These are phyloP conservation scores for Psephotus haematonotus DNA, from an alignment of 2,113 vertebrate species.

Conservation along the genomic window DNA sequence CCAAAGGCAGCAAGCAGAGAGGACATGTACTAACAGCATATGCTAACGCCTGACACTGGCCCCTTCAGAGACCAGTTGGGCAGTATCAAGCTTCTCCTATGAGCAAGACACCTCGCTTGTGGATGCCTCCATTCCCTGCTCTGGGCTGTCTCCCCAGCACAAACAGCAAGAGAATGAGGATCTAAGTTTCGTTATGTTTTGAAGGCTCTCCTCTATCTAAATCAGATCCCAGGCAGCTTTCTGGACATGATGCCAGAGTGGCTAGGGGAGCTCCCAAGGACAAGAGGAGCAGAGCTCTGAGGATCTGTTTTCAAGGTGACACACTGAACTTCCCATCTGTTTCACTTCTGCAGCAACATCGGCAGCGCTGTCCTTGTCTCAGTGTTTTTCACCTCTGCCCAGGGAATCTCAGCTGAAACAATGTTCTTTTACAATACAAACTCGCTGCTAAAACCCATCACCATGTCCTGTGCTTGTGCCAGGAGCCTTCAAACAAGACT, in stretches of 20 bases:
- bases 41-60: neutral
- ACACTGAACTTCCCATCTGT: constrained; percentile 55
- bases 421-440: constrained; percentile 26
- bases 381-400: constrained; percentile 41
- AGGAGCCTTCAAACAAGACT: constrained; percentile 35
- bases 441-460: constrained; percentile 1
- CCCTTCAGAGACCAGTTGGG: neutral
- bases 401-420: constrained; percentile 43
- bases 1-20: neutral
- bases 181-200: neutral
- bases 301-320: constrained; percentile 54
- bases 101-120: neutral
- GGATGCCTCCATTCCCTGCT: neutral
- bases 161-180: neutral
- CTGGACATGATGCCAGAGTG: neutral
- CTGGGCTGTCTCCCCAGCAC: neutral
- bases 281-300: neutral
- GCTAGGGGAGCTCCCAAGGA: neutral
- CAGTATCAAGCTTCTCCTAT: neutral
- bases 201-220: neutral
- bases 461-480: neutral
- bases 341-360: constrained; percentile 10
- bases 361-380: neutral
- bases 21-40: neutral
- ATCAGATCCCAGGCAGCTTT: neutral